Evolutionary conservation across 2,113 vertebrate species (phyloP), one percentile per base, ranked within the genome.

Genomic region (Ibidorhyncha struthersii): DNA sequence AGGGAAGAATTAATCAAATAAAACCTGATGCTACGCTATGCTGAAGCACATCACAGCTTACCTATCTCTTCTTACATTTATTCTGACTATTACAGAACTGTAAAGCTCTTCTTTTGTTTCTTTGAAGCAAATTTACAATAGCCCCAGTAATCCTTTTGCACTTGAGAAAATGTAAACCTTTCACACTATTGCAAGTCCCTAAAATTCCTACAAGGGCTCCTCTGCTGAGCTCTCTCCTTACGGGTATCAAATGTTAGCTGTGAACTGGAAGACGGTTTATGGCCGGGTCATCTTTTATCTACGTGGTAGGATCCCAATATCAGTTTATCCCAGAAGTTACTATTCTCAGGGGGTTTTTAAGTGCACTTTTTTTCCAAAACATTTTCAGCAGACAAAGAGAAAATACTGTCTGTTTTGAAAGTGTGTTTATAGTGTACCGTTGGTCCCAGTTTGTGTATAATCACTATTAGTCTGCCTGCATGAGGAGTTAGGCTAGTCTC

Each of bases 1-100:
- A 87, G 81, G 70, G 78, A 95, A 77, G 89, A 95, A 82, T 82
- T 91, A 87, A 82, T 89, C 10, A 10, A 96, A 91, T 95, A 89
- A 82, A 91, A 85, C 49, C 53, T 80, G 62, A 53, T 91, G 81
- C 73, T 91, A 36, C 59, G 52, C 84, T 91, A 30, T 82, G 52
- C 65, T 85, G 67, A 96, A 93, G 61, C 73, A 52, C 49, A 72
- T 69, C 56, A 79, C 86, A 93, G 59, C 36, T 96, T 91, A 82
- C 40, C 56, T 91, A 27, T 61, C 83, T 85, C 87, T 82, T 85
- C 70, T 82, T 91, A 76, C 20, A 34, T 89, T 32, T 82, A 32
- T 93, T 93, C 86, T 82, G 49, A 87, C 85, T 94, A 61, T 72
- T 95, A 69, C 59, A 92, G 72, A 82, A 69, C 61, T 89, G 23